Evolutionary conservation across 92 coral and sea anemone species (phyloP), one percentile per base, ranked within the genome.

Genomic region (Metridium senile): DNA sequence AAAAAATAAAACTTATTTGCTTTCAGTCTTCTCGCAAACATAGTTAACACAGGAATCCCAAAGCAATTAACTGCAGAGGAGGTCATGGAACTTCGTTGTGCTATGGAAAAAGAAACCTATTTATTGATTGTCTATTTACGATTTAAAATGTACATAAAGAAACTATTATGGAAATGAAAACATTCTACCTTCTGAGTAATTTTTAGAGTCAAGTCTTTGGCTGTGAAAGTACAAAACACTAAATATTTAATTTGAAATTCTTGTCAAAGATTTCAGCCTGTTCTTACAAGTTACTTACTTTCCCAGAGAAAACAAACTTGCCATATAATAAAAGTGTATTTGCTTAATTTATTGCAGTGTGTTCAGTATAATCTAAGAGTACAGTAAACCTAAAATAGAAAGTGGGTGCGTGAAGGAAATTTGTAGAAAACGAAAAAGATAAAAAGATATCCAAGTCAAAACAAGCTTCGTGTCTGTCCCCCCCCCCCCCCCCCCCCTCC

Each of bases 71-170:
- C n/a, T n/a, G n/a, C n/a, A n/a, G n/a, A n/a, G n/a, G n/a, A n/a
- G n/a, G n/a, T n/a, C n/a, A n/a, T n/a, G n/a, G n/a, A n/a, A n/a
- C n/a, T n/a, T n/a, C n/a, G n/a, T n/a, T n/a, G n/a, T n/a, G n/a
- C n/a, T n/a, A n/a, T n/a, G n/a, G n/a, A n/a, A n/a, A 53, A 33
- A 18, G 49, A 54, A 72, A 72, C 73, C 22, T 72, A 72, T 72
- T 72, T 72, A 72, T 72, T 72, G 76, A 72, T 72, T 72, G 45
- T 70, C 43, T 70, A 72, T 72, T 72, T 72, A 72, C 76, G 31
- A 70, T 70, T 39, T 17, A 28, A 72, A 72, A 52, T 72, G 76
- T 72, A 72, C 19, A 72, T 72, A 72, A 27, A 72, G 26, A 58
- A 53, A 33, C 10, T 56, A 72, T 63, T 28, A 30, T 63, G 23